A percentile compares a stretch with the other conserved stretches of the same genome.
Evolutionary conservation across 2,797 vertebrate genomes (phyloP).

Genomic region (Coregonus suidteri): DNA sequence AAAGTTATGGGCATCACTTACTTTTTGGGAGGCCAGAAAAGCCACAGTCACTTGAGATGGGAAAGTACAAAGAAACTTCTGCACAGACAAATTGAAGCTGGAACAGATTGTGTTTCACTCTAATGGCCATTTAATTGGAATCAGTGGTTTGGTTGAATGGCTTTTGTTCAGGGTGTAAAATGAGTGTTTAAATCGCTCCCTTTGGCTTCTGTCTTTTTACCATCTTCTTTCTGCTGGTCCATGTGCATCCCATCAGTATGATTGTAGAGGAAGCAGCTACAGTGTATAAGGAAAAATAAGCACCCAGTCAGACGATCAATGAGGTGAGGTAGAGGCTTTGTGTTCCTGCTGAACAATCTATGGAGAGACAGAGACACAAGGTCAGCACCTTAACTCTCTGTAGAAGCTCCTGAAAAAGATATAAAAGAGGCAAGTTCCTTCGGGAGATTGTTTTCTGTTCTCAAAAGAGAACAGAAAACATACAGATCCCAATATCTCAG

Average conservation of each 20-base stretch:
- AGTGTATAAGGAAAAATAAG: slow-evolving; percentile 23
- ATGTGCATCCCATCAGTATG: slow-evolving; percentile 16
- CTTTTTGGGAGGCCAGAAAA: slow-evolving; percentile 12
- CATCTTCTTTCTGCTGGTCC: slow-evolving; percentile 20
- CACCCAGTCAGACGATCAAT: not conserved
- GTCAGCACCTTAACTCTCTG: not conserved
- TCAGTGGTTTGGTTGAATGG: slow-evolving; percentile 68
- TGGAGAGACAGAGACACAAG: not conserved
- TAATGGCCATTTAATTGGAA: slow-evolving; percentile 85
- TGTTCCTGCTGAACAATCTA: not conserved
- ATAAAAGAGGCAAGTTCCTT: too few relatives aligned
- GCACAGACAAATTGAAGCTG: slow-evolving; percentile 71
- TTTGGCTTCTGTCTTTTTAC: slow-evolving; percentile 32
- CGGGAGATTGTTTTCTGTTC: too few relatives aligned
- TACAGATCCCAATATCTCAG: slow-evolving; percentile 10
- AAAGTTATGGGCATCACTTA: slow-evolving; percentile 13
- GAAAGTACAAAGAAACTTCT: slow-evolving; percentile 46
- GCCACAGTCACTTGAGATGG: not conserved
- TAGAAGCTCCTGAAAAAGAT: too few relatives aligned
- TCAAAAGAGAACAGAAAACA: too few relatives aligned
- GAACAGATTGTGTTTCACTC: slow-evolving; percentile 72
- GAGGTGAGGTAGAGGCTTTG: not conserved
- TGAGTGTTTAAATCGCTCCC: slow-evolving; percentile 59
- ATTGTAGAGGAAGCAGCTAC: slow-evolving; percentile 34
- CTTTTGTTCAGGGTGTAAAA: slow-evolving; percentile 54